Evolutionary conservation across 2,113 vertebrate genomes (phyloP).

Genomic region (Marmota flaviventris): DNA sequence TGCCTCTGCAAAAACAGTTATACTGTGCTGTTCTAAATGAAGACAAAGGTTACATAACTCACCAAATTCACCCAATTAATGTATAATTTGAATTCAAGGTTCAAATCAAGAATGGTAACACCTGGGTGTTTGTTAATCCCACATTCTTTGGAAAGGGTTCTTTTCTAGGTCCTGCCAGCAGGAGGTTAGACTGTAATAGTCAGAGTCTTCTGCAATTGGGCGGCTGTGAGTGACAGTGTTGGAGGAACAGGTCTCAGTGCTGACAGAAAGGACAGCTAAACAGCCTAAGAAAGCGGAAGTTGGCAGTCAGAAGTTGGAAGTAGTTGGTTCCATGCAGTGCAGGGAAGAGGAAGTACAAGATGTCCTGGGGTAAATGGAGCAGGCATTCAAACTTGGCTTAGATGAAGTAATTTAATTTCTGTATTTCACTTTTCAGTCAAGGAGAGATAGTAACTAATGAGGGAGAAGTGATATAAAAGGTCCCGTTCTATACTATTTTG

Average conservation of each 20-base stretch:
- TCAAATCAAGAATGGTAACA: not conserved
- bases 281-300: not conserved
- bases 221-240: rapidly evolving
- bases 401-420: not conserved
- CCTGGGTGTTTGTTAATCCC: not conserved
- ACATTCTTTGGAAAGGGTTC: not conserved
- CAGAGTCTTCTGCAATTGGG: not conserved
- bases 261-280: not conserved
- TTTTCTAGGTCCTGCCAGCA: not conserved
- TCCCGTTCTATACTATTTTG: not conserved
- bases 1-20: not conserved
- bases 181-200: not conserved
- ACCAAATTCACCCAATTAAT: not conserved
- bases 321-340: too few relatives aligned
- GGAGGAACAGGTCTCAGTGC: not conserved
- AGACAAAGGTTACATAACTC: not conserved
- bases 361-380: rapidly evolving
- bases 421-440: not conserved
- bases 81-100: not conserved
- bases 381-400: not conserved
- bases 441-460: not conserved
- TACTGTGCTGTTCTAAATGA: not conserved
- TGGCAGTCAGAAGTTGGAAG: not conserved
- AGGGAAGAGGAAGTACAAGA: rapidly evolving
- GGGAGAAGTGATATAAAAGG: not conserved